Base-by-base conservation (phyloP, 35 echinoderm and acorn worm species). In the Eucidaris tribuloides region DNA sequence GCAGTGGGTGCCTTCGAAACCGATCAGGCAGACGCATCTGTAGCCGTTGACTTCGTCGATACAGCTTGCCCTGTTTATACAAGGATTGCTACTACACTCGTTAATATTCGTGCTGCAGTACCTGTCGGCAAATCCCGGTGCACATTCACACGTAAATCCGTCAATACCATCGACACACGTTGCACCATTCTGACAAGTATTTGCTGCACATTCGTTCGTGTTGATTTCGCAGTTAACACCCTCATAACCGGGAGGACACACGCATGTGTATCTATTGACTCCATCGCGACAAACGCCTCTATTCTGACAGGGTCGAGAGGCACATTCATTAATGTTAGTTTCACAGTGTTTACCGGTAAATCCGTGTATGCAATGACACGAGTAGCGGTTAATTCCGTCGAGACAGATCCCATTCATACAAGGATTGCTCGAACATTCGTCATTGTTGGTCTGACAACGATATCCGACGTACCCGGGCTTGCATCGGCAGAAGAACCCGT, bases 241-340 rank as follows among this genome's bases (percentile, higher is more conserved):
- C 19, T 39, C 60, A 78, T 87, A 96, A 15, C 93, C 93, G 30
- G 60, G 58, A 15, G 84, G 45, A 57, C 93, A 96, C 23, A 62
- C 49, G 22, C 93, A 96, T 45, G 30, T 77, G 60, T 48, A 95
- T 3, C 62, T 65, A 56, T 85, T 59, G 38, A 65, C 85, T 18
- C 33, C 81, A 42, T 90, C 88, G 25, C 81, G 22, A 46, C 93
- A 96, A 1, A 83, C 65, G 20, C 72, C 87, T 0, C 52, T 58
- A 46, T 96, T 96, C n/a, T 7, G 32, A 70, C 93, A 96, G 2
- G 93, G 93, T 37, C 59, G 66, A 9, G 82, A 83, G 15, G 41
- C 48, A 52, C 93, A 96, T 78, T 91, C 93, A 27, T 96, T 65
- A 18, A 96, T 57, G 20, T 96, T 84, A 42, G 81, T 63, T 2